Conservation (phyloP, 2,113 vertebrate genomes). For the Dasyornis broadbenti region DNA sequence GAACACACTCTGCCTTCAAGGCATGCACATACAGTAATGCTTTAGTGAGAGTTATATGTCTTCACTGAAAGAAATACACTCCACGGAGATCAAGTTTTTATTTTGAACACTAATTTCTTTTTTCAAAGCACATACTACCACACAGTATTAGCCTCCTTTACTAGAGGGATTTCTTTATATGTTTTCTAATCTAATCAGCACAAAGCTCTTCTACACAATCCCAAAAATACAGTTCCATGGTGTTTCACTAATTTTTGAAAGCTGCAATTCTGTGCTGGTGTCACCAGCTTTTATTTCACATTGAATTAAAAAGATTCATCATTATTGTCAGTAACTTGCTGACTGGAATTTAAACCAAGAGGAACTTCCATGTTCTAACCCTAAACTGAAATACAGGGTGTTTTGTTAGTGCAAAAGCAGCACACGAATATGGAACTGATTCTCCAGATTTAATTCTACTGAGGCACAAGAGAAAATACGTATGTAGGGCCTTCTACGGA, state of each 20-base stretch:
- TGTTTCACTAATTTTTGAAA: not conserved
- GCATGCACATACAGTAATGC: not conserved
- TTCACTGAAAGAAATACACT: not conserved
- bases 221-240: not conserved
- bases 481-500: not conserved
- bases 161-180: not conserved
- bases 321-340: not conserved
- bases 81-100: not conserved
- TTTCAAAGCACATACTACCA: not conserved
- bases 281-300: not conserved
- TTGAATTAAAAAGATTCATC: not conserved
- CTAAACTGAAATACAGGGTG: not conserved
- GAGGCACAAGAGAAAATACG: not conserved
- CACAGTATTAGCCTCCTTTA: not conserved
- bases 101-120: not conserved
- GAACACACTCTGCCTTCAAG: constrained; percentile 17
- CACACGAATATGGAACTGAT: not conserved
- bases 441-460: not conserved
- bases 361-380: not conserved
- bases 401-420: not conserved
- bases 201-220: not conserved
- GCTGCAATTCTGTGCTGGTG: not conserved
- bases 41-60: not conserved
- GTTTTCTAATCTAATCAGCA: not conserved
- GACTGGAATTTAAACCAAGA: not conserved